A percentile compares a stretch with the other conserved stretches of the same genome.
These are phyloP conservation scores for Hesperophylax magnus DNA, from an alignment of 1,140 invertebrate species.

Conservation along the genomic window DNA sequence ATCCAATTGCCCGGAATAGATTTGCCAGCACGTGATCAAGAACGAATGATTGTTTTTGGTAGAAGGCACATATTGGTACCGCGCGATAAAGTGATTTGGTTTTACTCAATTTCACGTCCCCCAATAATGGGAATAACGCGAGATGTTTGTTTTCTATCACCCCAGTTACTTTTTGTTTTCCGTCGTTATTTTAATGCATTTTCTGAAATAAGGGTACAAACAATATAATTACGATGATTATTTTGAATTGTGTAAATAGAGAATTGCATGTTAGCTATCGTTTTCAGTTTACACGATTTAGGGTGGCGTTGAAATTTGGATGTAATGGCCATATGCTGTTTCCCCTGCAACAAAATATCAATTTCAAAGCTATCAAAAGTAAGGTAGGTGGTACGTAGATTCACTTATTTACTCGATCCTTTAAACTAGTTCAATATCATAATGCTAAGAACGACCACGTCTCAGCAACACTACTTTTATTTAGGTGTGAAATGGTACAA, in stretches of 20 bases:
- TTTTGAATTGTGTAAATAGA: slow-evolving; percentile 28
- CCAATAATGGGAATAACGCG: slow-evolving; percentile 5
- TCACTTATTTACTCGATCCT: too few species aligned
- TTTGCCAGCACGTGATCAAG: slow-evolving; percentile 39
- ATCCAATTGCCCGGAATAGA: slow-evolving; percentile 22
- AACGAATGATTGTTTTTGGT: slow-evolving; percentile 44
- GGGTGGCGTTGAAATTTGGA: too few species aligned
- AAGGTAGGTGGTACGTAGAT: too few species aligned
- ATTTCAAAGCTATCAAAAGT: too few species aligned
- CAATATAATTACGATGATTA: slow-evolving; percentile 26
- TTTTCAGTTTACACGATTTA: too few species aligned
- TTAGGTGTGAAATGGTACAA: too few species aligned
- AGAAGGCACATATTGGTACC: slow-evolving; percentile 50
- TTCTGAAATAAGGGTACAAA: neutral
- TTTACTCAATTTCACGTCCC: slow-evolving; percentile 38
- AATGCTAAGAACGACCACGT: too few species aligned
- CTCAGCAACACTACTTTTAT: too few species aligned
- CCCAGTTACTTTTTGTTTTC: slow-evolving; percentile 5
- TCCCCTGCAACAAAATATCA: too few species aligned
- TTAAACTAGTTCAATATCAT: too few species aligned
- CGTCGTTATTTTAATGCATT: slow-evolving; percentile 27
- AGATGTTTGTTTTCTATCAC: slow-evolving; percentile 41
- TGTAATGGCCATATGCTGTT: too few species aligned
- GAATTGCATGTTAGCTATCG: slow-evolving; percentile 24
- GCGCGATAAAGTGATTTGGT: slow-evolving; percentile 50